Percentiles rank a stretch among this genome's conserved stretches.
Conservation (phyloP, 1,140 invertebrate genomes). For the Calycopis cecrops region DNA sequence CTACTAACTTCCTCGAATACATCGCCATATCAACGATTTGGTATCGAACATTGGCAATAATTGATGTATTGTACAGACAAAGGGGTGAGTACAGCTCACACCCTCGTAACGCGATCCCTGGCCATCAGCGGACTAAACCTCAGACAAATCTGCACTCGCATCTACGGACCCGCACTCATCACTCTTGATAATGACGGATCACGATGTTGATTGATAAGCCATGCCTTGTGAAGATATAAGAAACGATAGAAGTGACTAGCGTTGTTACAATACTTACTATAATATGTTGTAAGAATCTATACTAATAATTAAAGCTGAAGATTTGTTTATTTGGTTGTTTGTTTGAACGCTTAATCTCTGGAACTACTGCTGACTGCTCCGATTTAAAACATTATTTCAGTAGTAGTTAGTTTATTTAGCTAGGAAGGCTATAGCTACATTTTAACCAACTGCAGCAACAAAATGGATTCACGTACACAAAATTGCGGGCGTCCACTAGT, state of each 20-base stretch:
- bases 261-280: background rate
- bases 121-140: background rate
- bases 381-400: too few species aligned
- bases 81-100: background rate
- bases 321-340: too few species aligned
- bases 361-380: too few species aligned
- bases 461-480: too few species aligned
- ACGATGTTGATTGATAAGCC: conserved; percentile 10
- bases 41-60: background rate
- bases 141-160: conserved; percentile 9
- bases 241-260: background rate
- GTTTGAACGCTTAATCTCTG: too few species aligned
- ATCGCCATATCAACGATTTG: background rate
- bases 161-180: background rate
- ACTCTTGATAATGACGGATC: conserved; percentile 9
- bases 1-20: too few species aligned
- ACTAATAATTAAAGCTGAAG: too few species aligned
- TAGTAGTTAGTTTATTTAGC: too few species aligned
- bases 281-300: too few species aligned
- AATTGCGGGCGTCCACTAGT: too few species aligned
- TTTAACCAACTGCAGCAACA: too few species aligned
- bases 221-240: background rate
- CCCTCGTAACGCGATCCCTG: background rate
- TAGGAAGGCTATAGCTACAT: too few species aligned
- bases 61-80: conserved; percentile 2